phyloP scores from a whole-genome alignment of 2,888 invertebrate genomes.

The Nephrocerus scutellatus region DNA sequence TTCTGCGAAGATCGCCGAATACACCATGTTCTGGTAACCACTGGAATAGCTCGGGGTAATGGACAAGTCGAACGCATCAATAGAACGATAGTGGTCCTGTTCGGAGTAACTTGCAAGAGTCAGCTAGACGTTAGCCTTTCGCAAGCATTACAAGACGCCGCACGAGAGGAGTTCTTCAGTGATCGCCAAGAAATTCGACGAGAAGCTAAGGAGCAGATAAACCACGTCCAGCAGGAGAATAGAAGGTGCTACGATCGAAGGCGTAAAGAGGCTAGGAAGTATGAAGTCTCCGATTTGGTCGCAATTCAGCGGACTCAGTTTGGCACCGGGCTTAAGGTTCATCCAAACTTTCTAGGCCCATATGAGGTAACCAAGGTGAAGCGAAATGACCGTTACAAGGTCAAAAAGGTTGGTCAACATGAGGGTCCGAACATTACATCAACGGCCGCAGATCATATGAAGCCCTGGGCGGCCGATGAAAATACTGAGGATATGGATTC shows the following conservation, averaged over 20 bases:
- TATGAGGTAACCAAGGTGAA: slow-evolving; percentile 15
- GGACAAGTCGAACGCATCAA: slow-evolving; percentile 38
- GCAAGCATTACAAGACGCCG: too few species aligned
- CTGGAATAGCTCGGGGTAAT: slow-evolving; percentile 36
- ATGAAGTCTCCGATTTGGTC: slow-evolving; percentile 10
- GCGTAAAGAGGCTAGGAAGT: slow-evolving; percentile 11
- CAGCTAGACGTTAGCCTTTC: too few species aligned
- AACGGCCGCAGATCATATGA: slow-evolving; percentile 13
- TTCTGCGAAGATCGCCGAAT: slow-evolving; percentile 36
- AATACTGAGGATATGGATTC: too few species aligned
- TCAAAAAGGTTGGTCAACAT: slow-evolving; percentile 11
- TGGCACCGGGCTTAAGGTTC: slow-evolving; percentile 14
- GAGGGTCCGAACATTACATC: slow-evolving; percentile 13
- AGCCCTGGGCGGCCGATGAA: slow-evolving; percentile 11
- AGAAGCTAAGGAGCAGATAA: slow-evolving; percentile 8
- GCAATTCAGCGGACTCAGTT: slow-evolving; percentile 11
- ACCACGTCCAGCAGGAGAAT: slow-evolving; percentile 14
- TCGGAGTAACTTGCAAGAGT: too few species aligned
- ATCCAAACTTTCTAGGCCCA: slow-evolving; percentile 12
- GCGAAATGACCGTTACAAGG: slow-evolving; percentile 12
- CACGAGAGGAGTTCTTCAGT: slow-evolving; percentile 10
- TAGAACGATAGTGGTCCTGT: slow-evolving; percentile 25
- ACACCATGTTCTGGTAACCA: slow-evolving; percentile 27
- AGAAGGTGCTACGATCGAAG: slow-evolving; percentile 8
- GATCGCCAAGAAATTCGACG: slow-evolving; percentile 5